These are phyloP conservation scores for Heterochromis multidens DNA, from an alignment of 2,113 vertebrate genomes.

Conservation along the genomic window DNA sequence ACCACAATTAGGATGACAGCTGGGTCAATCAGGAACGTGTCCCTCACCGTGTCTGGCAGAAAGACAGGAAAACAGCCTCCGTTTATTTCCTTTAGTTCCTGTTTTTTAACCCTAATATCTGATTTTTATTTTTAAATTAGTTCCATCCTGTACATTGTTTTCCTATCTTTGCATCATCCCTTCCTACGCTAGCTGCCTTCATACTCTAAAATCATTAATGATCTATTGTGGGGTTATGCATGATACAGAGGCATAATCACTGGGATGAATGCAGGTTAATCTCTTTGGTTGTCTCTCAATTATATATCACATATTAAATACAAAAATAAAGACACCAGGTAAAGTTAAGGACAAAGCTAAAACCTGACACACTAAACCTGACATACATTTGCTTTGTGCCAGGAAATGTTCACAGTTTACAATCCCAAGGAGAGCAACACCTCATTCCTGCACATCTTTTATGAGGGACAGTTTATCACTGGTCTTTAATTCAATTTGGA, in stretches of 20 bases:
- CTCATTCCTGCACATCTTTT: not conserved
- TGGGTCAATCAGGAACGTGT: constrained; percentile 78
- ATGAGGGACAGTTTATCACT: not conserved
- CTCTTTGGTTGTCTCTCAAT: not conserved
- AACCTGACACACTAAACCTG: not conserved
- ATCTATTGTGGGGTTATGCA: constrained; percentile 5
- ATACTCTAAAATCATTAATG: not conserved
- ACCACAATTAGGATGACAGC: constrained; percentile 78
- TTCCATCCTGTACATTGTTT: not conserved
- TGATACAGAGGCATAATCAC: not conserved
- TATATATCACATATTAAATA: not conserved
- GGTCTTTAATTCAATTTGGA: not conserved
- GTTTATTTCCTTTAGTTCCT: not conserved
- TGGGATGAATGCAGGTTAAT: constrained; percentile 5
- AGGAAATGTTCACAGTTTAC: not conserved
- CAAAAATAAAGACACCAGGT: not conserved
- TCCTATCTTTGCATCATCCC: not conserved
- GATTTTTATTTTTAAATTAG: not conserved
- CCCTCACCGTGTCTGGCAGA: constrained; percentile 73
- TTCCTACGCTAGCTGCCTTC: not conserved
- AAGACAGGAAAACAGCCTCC: constrained; percentile 4
- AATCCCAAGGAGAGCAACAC: not conserved
- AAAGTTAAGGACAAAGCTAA: not conserved
- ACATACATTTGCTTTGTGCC: not conserved
- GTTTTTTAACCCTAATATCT: not conserved